Evolutionary conservation across 1,140 invertebrate genomes (phyloP).

Genomic region (Nasonia giraulti): DNA sequence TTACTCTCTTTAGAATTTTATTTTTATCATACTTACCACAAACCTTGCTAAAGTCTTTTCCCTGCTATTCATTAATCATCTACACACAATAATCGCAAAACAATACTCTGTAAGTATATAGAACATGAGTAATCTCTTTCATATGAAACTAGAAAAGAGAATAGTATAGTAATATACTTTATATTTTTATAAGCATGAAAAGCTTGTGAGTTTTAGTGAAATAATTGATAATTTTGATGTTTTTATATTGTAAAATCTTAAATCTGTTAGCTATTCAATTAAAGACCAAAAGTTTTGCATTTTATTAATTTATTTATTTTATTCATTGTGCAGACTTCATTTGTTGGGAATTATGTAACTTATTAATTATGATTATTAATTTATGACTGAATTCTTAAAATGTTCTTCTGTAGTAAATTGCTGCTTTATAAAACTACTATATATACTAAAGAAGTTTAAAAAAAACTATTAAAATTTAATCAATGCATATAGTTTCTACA

Average conservation of each 20-base stretch:
- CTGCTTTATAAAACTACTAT: not conserved
- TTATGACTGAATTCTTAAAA: not conserved
- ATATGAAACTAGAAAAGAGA: slow-evolving; percentile 9
- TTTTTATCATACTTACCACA: slow-evolving; percentile 36
- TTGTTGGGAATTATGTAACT: slow-evolving; percentile 4
- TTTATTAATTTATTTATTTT: slow-evolving; percentile 24
- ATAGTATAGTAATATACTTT: slow-evolving; percentile 11
- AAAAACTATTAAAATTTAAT: too few relatives aligned
- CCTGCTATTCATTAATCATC: slow-evolving; percentile 52
- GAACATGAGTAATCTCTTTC: slow-evolving; percentile 20
- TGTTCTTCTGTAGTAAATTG: not conserved
- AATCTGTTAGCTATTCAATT: not conserved
- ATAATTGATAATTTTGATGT: slow-evolving; percentile 21
- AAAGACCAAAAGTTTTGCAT: not conserved
- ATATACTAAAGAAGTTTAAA: too few relatives aligned
- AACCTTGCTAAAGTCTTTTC: slow-evolving; percentile 21
- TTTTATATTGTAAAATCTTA: slow-evolving; percentile 3
- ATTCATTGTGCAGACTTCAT: slow-evolving; percentile 14
- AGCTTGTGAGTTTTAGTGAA: slow-evolving; percentile 18
- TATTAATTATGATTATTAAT: not conserved
- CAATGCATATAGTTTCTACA: slow-evolving; percentile 20
- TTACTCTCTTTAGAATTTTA: slow-evolving; percentile 5
- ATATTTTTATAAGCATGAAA: slow-evolving; percentile 40
- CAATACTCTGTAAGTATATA: slow-evolving; percentile 52
- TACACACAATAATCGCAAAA: slow-evolving; percentile 44